Base-by-base conservation (phyloP, 2,888 invertebrate genomes). In the Entomobrya multifasciata region DNA sequence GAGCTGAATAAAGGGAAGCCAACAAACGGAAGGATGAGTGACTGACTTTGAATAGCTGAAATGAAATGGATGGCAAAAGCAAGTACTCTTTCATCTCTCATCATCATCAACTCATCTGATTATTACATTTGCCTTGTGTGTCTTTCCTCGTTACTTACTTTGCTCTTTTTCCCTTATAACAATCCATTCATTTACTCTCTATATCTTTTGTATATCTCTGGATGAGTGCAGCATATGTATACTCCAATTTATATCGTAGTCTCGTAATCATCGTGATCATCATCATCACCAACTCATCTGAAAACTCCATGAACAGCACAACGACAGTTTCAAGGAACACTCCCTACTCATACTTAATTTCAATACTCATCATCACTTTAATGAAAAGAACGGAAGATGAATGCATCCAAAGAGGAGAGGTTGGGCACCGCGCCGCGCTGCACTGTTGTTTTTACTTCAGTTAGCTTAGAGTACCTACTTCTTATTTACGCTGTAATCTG, bases 1-100 rank as follows among this genome's bases (percentile, higher is more conserved):
- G 36, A 4, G 57, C 22, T 78, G 78, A 85, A 85, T 85, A 72
- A 72, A 72, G 78, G 78, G 85, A 85, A 78, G 72, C 78, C 65
- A 82, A 36, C 76, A 78, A 80, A 86, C 80, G 86, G 86, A 86
- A 86, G 86, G 80, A 80, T 86, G 86, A 86, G 60, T 78, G 85
- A 85, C 70, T 86, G 79, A 80, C 74, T 80, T 80, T 65, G 86
- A 86, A 86, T 86, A 80, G 62, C 60, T 78, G 15, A 55, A 78
- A 62, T 84, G 84, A 70, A 72, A 49, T 84, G 77, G 72, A 72
- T 52, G 72, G 60, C 62, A 52, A 36, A 36, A 36, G 80, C 72
- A 49, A 79, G 52, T 44, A 78, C 77, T 77, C 84, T 78, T 70
- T 78, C 84, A 70, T 84, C 57, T 78, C 67, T 36, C 76, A 74